Evolutionary conservation across 2,797 vertebrate genomes (phyloP), one percentile per base, ranked within the genome.

Genomic region (Paramormyrops hopkinsi): DNA sequence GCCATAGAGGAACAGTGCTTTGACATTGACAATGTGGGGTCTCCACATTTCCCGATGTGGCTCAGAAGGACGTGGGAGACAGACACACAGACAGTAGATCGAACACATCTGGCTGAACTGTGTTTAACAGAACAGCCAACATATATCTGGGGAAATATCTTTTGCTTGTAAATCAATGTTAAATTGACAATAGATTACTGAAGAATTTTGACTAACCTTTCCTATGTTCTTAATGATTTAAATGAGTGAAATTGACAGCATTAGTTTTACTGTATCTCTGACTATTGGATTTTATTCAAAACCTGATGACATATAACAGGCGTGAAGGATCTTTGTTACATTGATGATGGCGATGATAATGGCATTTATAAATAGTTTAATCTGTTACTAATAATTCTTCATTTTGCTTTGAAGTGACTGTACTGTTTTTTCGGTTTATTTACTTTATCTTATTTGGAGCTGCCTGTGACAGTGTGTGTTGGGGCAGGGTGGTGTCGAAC

Each of bases 71-170:
- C 17, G 5, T 17, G 22, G 12, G 17, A 37, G 29, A 56, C 11
- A 51, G 86, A 86, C 22, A 51, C 22, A 54, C 12, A 29, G 51
- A 37, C 22, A 46, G 85, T 50, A 50, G 19, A 56, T 19, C 2
- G 56, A 53, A 29, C 85, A 5, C 14, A 53, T 86, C 85, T 33
- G 29, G 12, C 4, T 33, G 22, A 22, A 46, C 44, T 46, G n/a
- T n/a, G 12, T 46, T 85, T 25, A 83, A 82, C 7, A 73, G 79
- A 37, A 92, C 92, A 94, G 94, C 93, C 92, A 94, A 92, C n/a
- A 59, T 87, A 87, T 46, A 41, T 87, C 53, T 62, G 37, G 19
- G 41, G 82, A 85, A 29, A 65, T 12, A 33, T 65, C 11, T 19
- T 62, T 62, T 88, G 53, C 51, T 59, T 37, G 84, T 86, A 54